Evolutionary conservation across 2,888 invertebrate species (phyloP).

Genomic region (Pterostichus niger): DNA sequence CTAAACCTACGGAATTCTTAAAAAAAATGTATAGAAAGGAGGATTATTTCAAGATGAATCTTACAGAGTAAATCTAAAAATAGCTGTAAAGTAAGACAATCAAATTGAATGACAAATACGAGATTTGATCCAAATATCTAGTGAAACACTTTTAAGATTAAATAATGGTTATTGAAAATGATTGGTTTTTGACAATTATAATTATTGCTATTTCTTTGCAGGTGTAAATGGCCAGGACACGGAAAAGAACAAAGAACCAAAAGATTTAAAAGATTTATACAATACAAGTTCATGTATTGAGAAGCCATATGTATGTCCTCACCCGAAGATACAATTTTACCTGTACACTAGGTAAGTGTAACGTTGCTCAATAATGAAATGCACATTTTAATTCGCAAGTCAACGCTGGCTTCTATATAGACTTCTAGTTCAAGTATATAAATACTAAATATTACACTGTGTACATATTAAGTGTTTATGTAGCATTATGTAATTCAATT

Average conservation of each 20-base stretch:
- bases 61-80: too few species aligned
- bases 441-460: not conserved
- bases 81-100: too few species aligned
- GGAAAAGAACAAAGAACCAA: conserved; percentile 75
- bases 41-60: too few species aligned
- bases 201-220: conserved; percentile 71
- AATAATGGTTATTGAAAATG: too few species aligned
- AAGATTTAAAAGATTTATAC: conserved; percentile 84
- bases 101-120: too few species aligned
- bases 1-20: too few species aligned
- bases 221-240: conserved; percentile 77
- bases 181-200: too few species aligned
- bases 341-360: conserved; percentile 86
- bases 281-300: conserved; percentile 90
- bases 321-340: conserved; percentile 90
- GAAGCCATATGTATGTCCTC: conserved; percentile 89
- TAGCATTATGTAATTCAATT: not conserved
- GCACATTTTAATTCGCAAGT: conserved; percentile 1
- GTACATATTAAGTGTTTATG: conserved; percentile 22
- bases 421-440: conserved; percentile 31
- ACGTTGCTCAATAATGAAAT: conserved; percentile 14
- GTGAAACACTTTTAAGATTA: too few species aligned
- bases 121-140: too few species aligned
- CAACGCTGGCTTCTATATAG: not conserved
- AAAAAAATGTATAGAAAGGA: too few species aligned